These are phyloP conservation scores for Artemia sinica DNA, from an alignment of 2,888 invertebrate species.

Conservation along the genomic window DNA sequence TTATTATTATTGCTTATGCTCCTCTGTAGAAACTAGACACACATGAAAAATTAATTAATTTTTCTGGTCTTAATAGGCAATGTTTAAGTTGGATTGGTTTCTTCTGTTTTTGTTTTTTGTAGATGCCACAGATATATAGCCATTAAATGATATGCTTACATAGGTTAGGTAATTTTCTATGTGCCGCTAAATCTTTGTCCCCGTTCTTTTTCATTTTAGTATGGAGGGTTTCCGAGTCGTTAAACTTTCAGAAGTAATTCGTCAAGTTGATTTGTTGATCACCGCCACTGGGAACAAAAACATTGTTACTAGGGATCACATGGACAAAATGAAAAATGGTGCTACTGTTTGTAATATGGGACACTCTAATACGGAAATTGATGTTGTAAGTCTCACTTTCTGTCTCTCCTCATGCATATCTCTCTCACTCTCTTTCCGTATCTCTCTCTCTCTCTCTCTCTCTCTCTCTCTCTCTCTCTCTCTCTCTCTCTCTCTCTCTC, in stretches of 20 bases:
- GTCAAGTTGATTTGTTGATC: conserved; percentile 83
- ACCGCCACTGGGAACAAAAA: conserved; percentile 97
- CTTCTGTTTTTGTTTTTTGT: neutral
- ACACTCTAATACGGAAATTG: conserved; percentile 88
- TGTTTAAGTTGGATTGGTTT: neutral
- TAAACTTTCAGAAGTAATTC: conserved; percentile 75
- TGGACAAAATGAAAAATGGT: conserved; percentile 91
- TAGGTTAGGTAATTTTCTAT: no score
- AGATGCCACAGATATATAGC: neutral
- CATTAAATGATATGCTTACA: no score
- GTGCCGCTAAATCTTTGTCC: no score
- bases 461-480: no score
- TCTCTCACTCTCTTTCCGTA: no score
- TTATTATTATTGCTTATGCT: neutral
- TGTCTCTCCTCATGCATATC: neutral
- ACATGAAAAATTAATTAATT: neutral
- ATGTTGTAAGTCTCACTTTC: conserved; percentile 46
- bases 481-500: no score
- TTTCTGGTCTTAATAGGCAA: neutral
- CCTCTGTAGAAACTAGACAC: neutral
- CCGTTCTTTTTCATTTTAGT: conserved; percentile 35
- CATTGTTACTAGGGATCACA: conserved; percentile 80
- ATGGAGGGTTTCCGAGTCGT: conserved; percentile 95
- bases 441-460: no score
- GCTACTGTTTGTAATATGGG: conserved; percentile 94